Base-by-base conservation (phyloP, 2,888 invertebrate genomes). In the Nysson spinosus region DNA sequence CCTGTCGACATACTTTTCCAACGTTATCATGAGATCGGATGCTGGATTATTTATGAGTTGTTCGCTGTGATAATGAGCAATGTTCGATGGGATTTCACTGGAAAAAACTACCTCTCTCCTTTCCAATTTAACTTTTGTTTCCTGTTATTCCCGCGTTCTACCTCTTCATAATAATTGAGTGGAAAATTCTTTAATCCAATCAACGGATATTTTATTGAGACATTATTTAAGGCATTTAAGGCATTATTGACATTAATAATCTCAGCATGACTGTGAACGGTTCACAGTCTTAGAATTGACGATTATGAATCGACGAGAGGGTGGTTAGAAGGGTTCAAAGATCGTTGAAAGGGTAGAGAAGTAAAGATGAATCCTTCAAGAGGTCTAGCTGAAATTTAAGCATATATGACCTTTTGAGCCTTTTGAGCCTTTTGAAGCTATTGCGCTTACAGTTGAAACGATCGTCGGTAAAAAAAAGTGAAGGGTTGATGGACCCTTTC, bases 351-450 rank as follows among this genome's bases (percentile, higher is more conserved):
- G 30, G 44, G 40, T 40, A 42, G 35, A 37, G 26, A n/a, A n/a
- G 49, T 39, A 52, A 67, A 40, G 68, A 55, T 55, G 68, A 67
- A 67, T 67, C 67, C 68, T 67, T 67, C 49, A 54, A 67, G 67
- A 54, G 60, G 68, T 67, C 68, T 68, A 61, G 60, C 61, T 60
- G 50, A 55, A 68, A 68, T 68, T 44, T 65, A 61, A 46, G 67
- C 28, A 43, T 34, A 68, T 68, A 68, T 60, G 67, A 50, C 61
- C 68, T 60, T 68, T 68, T 60, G 61, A 68, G 26, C 50, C 67
- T 68, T 68, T 68, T 68, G 55, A 68, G 26, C 50, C 67, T 68
- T 68, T 68, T 68, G 55, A 68, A 42, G 60, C 67, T 28, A 26
- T 40, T 43, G 66, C 55, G 34, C 24, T 46, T n/a, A n/a, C 30